Evolutionary conservation across 2,113 vertebrate species (phyloP), one percentile per base, ranked within the genome.

Genomic region (Otolemur garnettii): DNA sequence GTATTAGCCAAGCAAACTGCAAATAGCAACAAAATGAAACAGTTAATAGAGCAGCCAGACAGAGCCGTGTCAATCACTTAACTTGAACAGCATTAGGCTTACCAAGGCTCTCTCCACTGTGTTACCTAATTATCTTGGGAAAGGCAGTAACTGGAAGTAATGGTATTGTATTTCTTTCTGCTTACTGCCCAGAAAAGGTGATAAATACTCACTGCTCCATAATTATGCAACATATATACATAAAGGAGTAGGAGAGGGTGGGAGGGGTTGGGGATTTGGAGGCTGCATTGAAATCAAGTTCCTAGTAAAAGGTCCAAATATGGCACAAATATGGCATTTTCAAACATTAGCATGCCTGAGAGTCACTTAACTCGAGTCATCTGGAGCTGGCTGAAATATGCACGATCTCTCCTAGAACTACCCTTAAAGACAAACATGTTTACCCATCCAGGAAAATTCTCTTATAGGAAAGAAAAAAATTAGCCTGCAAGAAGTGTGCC

Each of bases 1-100:
- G 99, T 99, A 99, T 99, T 99, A 99, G 99, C 99, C 99, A 99
- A 99, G 99, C 99, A 99, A 99, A 99, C 99, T 99, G 99, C 99
- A 99, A 99, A 99, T 99, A 99, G 99, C 99, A 99, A 98, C 99
- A 99, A 99, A 99, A 99, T 99, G 98, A 99, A 99, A 99, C 99
- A 99, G 99, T 99, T 99, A 99, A 99, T 99, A 99, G 99, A 99
- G 99, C 99, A 99, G 99, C 99, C 99, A 99, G 99, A 99, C 99
- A 99, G 99, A 98, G 98, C 98, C 99, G 98, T 99, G 99, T 99
- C 99, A 99, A 99, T 99, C 99, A 99, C 99, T 99, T 99, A 99
- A 99, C 99, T 99, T 98, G 98, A 98, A 98, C 98, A 98, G 98
- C 98, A 89, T 98, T 99, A 98, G 98, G 96, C 98, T 99, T 98